Evolutionary conservation across 2,888 invertebrate genomes (phyloP).

Genomic region (Formica aserva): DNA sequence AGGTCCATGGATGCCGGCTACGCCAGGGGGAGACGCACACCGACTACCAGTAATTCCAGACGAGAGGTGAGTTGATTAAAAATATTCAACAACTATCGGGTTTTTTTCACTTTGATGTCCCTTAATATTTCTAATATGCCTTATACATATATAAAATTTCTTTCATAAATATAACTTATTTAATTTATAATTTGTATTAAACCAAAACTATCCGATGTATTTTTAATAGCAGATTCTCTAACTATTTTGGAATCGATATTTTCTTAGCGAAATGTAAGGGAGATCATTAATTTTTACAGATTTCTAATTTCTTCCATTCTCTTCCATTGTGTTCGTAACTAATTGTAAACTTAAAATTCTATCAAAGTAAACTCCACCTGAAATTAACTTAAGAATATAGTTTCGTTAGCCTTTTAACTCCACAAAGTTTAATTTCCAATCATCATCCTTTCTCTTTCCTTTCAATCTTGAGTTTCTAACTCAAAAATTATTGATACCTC

Average conservation of each 20-base stretch:
- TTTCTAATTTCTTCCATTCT: background rate
- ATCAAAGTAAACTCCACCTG: background rate
- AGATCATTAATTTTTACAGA: background rate
- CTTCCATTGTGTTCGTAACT: background rate
- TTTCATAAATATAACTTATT: background rate
- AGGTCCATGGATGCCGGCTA: constrained; percentile 95
- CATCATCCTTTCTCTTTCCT: background rate
- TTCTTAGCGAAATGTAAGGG: background rate
- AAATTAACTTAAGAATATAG: background rate
- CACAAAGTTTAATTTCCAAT: background rate
- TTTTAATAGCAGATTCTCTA: background rate
- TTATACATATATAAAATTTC: too few relatives aligned
- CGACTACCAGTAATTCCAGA: constrained; percentile 82
- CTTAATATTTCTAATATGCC: too few relatives aligned
- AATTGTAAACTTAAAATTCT: background rate
- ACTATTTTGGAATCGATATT: background rate
- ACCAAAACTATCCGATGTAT: background rate
- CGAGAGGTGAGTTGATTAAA: constrained; percentile 82
- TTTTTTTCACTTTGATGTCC: background rate
- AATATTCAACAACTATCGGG: background rate
- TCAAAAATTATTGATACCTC: background rate
- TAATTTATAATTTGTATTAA: background rate
- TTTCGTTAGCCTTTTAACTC: background rate
- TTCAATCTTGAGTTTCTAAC: background rate
- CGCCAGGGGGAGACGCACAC: constrained; percentile 84